Base-by-base conservation (phyloP, 2,797 vertebrate species). In the Ctenosaura bakeri region DNA sequence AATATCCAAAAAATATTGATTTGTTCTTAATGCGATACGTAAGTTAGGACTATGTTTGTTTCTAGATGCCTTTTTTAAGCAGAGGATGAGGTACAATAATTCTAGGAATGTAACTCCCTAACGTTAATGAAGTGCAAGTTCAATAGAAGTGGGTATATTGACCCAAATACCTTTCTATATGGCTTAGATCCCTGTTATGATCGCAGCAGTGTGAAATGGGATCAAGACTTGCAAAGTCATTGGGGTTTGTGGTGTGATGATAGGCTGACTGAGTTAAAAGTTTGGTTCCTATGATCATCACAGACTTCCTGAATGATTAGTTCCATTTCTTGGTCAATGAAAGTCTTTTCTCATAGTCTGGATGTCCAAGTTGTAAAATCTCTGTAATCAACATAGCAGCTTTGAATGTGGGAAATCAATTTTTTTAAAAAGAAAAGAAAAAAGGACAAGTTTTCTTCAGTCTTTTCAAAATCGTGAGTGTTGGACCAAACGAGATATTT, bases 331-430 rank as follows among this genome's bases (percentile, higher is more conserved):
- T 74, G 73, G 59, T 81, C 78, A 84, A 24, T 89, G 77, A 91
- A 46, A 89, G 52, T 81, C 26, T 16, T 4, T 73, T 85, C 77
- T 81, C 82, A 89, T 82, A 88, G 84, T 59, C 78, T 94, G 66
- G 87, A 88, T 89, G 87, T 88, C 20, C 18, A 20, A 87, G 50
- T 83, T 81, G 24, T 38, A 42, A 77, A 76, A 26, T 64, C 13
- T 83, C 42, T 66, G 56, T 14, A 9, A 64, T 1, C 2, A 35
- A 16, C 46, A 42, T 54, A 79, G 62, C n/a, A 24, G 64, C 42
- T 69, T 56, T 56, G 22, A 64, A 18, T 66, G 35, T 86, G 78
- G 62, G 79, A 54, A 83, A 42, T 8, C 35, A 83, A 22, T 69
- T 69, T 69, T 64, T 64, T 69, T 26, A 35, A 46, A 64, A 7